Conservation (phyloP, 2,888 invertebrate genomes). For the Leptopilina myrica region DNA sequence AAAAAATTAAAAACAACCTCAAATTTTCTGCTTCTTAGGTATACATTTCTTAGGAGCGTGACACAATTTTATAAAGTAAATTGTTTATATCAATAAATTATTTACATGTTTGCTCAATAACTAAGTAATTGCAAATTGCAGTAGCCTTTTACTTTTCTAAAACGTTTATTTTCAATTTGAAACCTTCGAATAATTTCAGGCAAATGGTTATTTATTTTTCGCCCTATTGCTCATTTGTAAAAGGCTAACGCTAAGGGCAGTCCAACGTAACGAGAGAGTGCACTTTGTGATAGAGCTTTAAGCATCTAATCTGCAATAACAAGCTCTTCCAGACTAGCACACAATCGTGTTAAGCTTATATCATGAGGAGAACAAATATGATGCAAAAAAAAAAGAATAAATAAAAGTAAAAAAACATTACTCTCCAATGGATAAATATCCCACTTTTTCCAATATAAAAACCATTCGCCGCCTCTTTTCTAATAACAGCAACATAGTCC, state of each 20-base stretch:
- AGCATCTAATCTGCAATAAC: conserved; percentile 2
- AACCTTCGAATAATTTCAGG: background rate
- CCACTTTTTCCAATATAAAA: background rate
- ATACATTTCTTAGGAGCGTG: too few species aligned
- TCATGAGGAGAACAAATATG: conserved; percentile 17
- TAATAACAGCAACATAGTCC: background rate
- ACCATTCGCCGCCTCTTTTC: background rate
- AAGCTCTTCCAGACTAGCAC: conserved; percentile 18
- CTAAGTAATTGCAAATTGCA: too few species aligned
- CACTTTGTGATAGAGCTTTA: conserved; percentile 16
- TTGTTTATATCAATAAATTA: too few species aligned
- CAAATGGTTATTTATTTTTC: background rate
- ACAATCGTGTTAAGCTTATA: conserved; percentile 19
- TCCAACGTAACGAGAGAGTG: conserved; percentile 22
- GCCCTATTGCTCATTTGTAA: conserved; percentile 1
- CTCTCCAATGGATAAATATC: background rate
- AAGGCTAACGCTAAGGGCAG: background rate
- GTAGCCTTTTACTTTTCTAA: too few species aligned
- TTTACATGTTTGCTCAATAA: too few species aligned
- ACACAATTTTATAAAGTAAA: too few species aligned
- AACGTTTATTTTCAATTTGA: background rate
- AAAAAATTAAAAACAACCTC: too few species aligned
- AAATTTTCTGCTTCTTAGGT: too few species aligned
- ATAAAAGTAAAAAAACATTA: background rate
- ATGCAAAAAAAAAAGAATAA: background rate